Evolutionary conservation across 2,113 vertebrate species (phyloP), one percentile per base, ranked within the genome.

Genomic region (Dryoscopus gambensis): DNA sequence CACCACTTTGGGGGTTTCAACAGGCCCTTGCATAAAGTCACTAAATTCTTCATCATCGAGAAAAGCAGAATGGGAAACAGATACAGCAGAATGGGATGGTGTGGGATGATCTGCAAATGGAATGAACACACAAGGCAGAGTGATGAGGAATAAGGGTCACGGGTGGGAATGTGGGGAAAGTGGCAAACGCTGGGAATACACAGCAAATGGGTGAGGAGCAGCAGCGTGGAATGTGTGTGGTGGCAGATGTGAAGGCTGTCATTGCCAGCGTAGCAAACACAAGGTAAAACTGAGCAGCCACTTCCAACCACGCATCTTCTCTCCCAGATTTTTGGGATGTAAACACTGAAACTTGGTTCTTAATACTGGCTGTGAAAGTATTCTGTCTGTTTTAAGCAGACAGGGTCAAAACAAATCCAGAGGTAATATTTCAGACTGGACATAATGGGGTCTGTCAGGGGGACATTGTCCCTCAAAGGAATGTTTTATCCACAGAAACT

Each of bases 1-100:
- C 93, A 91, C 96, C 87, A 95, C 64, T 50, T 44, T 71, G 65
- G 97, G 98, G 93, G 77, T 92, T 84, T 99, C 98, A 97, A 98
- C 86, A 33, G 99, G 98, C 84, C 99, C 99, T 97, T 99, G 99
- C 96, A 99, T 98, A 99, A 99, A 99, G 98, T 99, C 99, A 99
- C 98, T 99, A 99, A 99, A 99, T 93, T 99, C 99, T 53, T 99
- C 99, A 96, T 98, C 99, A 95, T 98, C 98, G n/a, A 98, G 98
- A 97, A 99, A 98, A 98, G 98, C 96, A 96, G 98, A 97, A 97
- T 97, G 98, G 96, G 97, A 98, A 96, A 98, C 98, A 98, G 98
- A 98, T 92, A 98, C 98, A 98, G 99, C 97, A 96, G 98, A 97
- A 98, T 99, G 99, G 98, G 98, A 98, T 99, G 99, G 97, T 96